A percentile compares a stretch with the other conserved stretches of the same genome.
Conservation (phyloP, 2,888 invertebrate species). For the Drosophila aldrichi region DNA sequence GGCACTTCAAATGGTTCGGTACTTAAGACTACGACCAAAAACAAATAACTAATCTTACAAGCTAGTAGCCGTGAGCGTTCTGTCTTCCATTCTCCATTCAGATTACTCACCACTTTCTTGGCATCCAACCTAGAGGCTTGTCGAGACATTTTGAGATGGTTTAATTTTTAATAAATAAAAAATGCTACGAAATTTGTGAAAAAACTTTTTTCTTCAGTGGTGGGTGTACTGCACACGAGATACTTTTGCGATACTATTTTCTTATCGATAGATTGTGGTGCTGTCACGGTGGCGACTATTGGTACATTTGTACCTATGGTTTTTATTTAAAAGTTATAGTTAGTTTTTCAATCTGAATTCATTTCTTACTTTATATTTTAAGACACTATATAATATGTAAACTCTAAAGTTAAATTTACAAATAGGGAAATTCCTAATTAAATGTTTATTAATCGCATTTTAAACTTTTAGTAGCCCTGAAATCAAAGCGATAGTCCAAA, state of each 20-base stretch:
- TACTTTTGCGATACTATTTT: conserved; percentile 14
- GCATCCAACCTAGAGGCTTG: conserved; percentile 84
- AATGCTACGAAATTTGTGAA: conserved; percentile 23
- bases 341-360: background rate
- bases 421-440: background rate
- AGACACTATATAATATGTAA: background rate
- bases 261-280: conserved; percentile 17
- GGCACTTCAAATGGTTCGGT: conserved; percentile 75
- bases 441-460: background rate
- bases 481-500: conserved; percentile 13
- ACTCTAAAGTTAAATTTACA: background rate
- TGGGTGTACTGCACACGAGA: conserved; percentile 41
- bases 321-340: too few relatives aligned
- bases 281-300: background rate
- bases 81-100: conserved; percentile 22
- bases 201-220: conserved; percentile 47
- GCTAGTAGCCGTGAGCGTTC: conserved; percentile 46
- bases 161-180: conserved; percentile 14
- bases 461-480: background rate
- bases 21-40: conserved; percentile 51
- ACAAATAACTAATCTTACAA: conserved; percentile 63
- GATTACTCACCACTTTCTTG: conserved; percentile 85
- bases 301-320: background rate
- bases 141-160: conserved; percentile 81
- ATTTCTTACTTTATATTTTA: background rate